phyloP scores from a whole-genome alignment of 2,888 invertebrate genomes.

The Melanotus villosus region DNA sequence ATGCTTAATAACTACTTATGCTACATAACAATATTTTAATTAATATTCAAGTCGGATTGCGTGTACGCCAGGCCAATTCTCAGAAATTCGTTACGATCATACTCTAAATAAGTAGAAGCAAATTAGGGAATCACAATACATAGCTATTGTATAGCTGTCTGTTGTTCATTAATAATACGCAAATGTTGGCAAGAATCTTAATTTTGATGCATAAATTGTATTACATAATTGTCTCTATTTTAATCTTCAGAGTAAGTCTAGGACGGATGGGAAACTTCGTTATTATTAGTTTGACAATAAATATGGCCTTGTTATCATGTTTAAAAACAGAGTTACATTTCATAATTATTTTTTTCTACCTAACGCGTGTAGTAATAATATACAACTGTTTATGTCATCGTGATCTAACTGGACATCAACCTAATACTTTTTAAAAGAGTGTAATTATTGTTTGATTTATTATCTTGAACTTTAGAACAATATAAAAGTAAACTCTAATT shows the following conservation, averaged over 20 bases:
- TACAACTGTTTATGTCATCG: neutral
- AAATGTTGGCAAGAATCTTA: conserved; percentile 17
- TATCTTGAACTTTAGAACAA: no score
- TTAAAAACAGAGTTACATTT: conserved; percentile 7
- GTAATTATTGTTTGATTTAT: no score
- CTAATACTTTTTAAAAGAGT: no score
- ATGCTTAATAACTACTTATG: no score
- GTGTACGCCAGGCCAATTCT: no score
- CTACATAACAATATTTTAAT: no score
- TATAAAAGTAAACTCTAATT: no score
- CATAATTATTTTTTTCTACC: neutral
- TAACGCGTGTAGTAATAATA: neutral
- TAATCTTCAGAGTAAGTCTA: conserved; percentile 6
- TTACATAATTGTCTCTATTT: conserved; percentile 33
- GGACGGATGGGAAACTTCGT: conserved; percentile 6
- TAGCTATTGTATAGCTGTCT: conserved; percentile 17
- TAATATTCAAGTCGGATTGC: no score
- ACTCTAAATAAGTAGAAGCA: neutral
- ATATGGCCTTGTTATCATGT: conserved; percentile 30
- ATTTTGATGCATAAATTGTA: conserved; percentile 34
- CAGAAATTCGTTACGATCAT: no score
- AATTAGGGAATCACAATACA: neutral
- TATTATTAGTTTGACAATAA: conserved; percentile 28
- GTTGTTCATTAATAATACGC: conserved; percentile 25
- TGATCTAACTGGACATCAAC: no score